phyloP scores from a whole-genome alignment of 2,113 vertebrate genomes.

The Rhinichthys klamathensis region DNA sequence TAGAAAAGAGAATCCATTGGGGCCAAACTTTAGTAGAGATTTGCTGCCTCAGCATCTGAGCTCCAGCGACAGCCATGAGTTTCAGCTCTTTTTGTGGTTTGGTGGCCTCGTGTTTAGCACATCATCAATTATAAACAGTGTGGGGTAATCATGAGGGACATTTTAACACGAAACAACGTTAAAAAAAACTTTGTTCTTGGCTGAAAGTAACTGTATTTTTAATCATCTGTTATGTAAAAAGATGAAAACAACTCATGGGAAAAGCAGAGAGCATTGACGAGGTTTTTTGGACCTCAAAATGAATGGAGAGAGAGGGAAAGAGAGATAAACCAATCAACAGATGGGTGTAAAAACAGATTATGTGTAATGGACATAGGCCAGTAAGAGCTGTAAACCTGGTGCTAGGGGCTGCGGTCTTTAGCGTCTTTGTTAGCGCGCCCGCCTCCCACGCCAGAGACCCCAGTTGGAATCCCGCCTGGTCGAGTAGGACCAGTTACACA shows the following conservation, averaged over 20 bases:
- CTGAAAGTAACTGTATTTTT: conserved; percentile 44
- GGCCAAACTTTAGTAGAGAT: not conserved
- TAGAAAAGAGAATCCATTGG: not conserved
- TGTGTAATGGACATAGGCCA: no score
- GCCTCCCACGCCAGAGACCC: no score
- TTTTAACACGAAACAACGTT: conserved; percentile 16
- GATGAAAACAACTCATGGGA: conserved; percentile 24
- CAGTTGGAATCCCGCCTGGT: no score
- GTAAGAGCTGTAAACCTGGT: no score
- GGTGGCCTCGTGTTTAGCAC: conserved; percentile 7
- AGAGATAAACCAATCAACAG: not conserved
- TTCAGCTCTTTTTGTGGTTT: conserved; percentile 17
- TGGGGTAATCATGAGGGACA: conserved; percentile 31
- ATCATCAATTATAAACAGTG: conserved; percentile 50
- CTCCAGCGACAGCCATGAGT: conserved; percentile 14
- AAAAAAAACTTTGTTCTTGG: not conserved
- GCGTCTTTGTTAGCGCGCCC: no score
- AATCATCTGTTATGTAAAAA: conserved; percentile 28
- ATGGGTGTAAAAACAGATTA: conserved; percentile 3
- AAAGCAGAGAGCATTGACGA: conserved; percentile 28
- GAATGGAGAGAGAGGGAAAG: not conserved
- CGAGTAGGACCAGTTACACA: not conserved
- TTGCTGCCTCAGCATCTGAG: conserved; percentile 21
- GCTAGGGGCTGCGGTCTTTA: no score
- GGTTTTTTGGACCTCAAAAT: not conserved